Base-by-base conservation (phyloP, 2,888 invertebrate genomes). In the Ochropleura leucogaster region DNA sequence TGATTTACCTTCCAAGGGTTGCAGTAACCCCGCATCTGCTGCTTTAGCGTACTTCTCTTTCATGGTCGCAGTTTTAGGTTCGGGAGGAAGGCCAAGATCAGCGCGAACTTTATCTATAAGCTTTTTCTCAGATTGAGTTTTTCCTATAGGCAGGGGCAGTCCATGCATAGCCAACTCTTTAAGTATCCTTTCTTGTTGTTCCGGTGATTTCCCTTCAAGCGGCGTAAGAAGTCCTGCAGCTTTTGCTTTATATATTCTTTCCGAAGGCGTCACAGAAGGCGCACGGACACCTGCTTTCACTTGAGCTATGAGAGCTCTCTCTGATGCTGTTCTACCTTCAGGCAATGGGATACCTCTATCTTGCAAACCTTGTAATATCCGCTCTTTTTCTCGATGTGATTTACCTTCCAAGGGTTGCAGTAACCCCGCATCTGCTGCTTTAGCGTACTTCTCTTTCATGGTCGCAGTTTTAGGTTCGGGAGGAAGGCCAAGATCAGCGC, bases 41-140 rank as follows among this genome's bases (percentile, higher is more conserved):
- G 68, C 68, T n/a, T 69, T 3, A 16, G 30, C 66, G 5, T 69
- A 66, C n/a, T 69, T 66, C 0, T 69, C 16, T 67, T 0, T 47
- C 47, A 69, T 47, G 3, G 47, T 1, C 0, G 9, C 4, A 14
- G 47, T 30, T 65, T 7, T 30, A 30, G 64, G 64, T 30, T 47
- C 47, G 0, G 64, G 64, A 9, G 64, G 46, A 7, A 64, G 16
- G 7, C 64, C 64, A 20, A 64, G 46, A 6, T 47, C 64, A 10
- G 10, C 20, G 16, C 46, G 64, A 0, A 64, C 46, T 16, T 64
- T 64, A 5, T 64, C 64, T 9, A 20, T 20, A 1, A 64, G 9
- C 16, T 30, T 16, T 64, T 47, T 30, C 6, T 64, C 64, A 6
- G 46, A 64, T 30, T 1, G 4, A 16, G 67, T 67, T 67, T 67